Evolutionary conservation across 2,113 vertebrate species (phyloP).

Genomic region (Sakesphorus luctuosus): DNA sequence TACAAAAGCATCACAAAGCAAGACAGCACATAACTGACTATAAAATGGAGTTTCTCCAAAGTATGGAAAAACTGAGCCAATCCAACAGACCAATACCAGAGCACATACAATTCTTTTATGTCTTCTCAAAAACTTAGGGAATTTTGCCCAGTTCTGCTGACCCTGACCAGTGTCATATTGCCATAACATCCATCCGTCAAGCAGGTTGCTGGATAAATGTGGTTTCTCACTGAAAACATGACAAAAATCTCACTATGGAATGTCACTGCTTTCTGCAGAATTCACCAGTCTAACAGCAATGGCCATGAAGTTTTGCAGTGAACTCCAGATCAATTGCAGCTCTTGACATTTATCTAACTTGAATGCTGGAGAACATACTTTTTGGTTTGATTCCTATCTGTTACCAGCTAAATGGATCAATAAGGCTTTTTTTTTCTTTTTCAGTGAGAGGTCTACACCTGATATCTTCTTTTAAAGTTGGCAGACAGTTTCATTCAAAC

Average conservation of each 20-base stretch:
- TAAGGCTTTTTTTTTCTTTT: not conserved
- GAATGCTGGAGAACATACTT: not conserved
- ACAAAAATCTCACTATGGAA: not conserved
- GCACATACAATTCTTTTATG: not conserved
- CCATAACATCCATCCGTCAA: not conserved
- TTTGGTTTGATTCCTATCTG: slow-evolving; percentile 27
- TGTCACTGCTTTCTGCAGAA: not conserved
- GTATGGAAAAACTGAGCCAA: not conserved
- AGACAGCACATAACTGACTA: not conserved
- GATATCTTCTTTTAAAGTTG: slow-evolving; percentile 27
- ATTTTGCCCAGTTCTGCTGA: not conserved
- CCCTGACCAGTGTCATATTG: not conserved
- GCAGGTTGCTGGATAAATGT: not conserved
- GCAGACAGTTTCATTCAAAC: not conserved
- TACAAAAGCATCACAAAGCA: not conserved
- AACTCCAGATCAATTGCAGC: slow-evolving; percentile 37
- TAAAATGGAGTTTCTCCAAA: not conserved
- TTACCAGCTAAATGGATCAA: slow-evolving; percentile 42
- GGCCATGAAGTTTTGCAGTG: not conserved
- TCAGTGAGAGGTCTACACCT: not conserved
- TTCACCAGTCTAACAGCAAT: not conserved
- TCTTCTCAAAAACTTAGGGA: not conserved
- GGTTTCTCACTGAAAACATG: not conserved
- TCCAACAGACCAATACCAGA: not conserved
- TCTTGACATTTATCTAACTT: slow-evolving; percentile 40